These are phyloP conservation scores for Subanguina moxae DNA, from an alignment of 1,140 invertebrate genomes.

Conservation along the genomic window DNA sequence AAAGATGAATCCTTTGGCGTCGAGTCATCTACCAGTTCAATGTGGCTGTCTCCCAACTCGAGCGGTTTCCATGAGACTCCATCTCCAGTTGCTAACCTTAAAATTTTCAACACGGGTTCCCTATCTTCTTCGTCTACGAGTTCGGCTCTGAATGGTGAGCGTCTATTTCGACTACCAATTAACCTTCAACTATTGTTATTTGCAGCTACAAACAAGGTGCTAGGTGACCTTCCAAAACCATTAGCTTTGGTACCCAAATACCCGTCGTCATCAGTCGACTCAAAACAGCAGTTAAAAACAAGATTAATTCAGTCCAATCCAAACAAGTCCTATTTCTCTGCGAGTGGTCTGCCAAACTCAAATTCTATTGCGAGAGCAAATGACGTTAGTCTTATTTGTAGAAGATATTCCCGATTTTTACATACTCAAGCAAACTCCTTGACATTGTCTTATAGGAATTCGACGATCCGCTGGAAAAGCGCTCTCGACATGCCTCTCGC, in stretches of 20 bases:
- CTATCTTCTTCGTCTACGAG: background rate
- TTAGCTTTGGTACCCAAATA: slow-evolving; percentile 15
- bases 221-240: slow-evolving; percentile 23
- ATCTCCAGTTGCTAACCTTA: background rate
- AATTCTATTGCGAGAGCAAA: too few relatives aligned
- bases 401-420: too few relatives aligned
- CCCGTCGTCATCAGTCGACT: background rate
- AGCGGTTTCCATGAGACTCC: slow-evolving; percentile 3
- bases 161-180: background rate
- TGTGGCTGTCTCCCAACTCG: slow-evolving; percentile 7
- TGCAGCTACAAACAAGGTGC: background rate
- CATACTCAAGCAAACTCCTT: too few relatives aligned
- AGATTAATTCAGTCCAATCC: background rate
- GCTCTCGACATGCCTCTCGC: slow-evolving; percentile 23
- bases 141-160: background rate
- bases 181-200: background rate
- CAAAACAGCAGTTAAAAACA: background rate
- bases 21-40: background rate
- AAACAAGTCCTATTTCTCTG: background rate
- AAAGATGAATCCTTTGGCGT: slow-evolving; percentile 9
- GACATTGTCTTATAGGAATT: slow-evolving; percentile 3
- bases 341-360: background rate
- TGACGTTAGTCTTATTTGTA: too few relatives aligned
- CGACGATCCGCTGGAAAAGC: slow-evolving; percentile 26
- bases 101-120: slow-evolving; percentile 4